Evolutionary conservation across 2,797 vertebrate species (phyloP).

Genomic region (Myotis vivesi): DNA sequence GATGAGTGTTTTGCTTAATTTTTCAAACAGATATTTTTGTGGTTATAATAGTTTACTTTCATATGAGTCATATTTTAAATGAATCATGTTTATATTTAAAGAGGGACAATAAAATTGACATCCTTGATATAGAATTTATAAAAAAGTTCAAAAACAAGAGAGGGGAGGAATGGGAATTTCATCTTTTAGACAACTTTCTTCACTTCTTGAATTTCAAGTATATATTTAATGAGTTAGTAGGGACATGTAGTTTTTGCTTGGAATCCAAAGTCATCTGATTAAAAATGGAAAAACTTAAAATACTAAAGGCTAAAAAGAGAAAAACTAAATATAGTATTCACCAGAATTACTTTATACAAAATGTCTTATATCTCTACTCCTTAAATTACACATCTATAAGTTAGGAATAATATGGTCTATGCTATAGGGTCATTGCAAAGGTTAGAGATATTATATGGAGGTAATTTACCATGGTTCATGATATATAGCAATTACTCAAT

Average conservation of each 20-base stretch:
- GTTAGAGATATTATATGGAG: neutral
- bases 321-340: slow-evolving; percentile 14
- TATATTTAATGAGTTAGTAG: neutral
- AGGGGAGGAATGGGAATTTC: neutral
- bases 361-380: neutral
- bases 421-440: neutral
- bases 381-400: slow-evolving; percentile 21
- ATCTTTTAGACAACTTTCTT: neutral
- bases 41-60: neutral
- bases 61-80: slow-evolving; percentile 24
- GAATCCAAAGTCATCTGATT: slow-evolving; percentile 16
- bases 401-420: neutral
- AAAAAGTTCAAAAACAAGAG: slow-evolving; percentile 35
- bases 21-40: neutral
- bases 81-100: neutral
- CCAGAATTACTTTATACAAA: neutral
- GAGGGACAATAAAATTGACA: neutral
- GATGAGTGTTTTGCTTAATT: neutral
- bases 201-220: neutral
- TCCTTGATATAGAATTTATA: neutral
- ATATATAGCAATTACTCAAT: neutral
- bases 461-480: neutral
- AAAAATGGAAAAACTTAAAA: slow-evolving; percentile 34
- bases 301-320: neutral
- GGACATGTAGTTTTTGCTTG: neutral